These are phyloP conservation scores for Argopecten irradians DNA, from an alignment of 1,140 invertebrate genomes.

Conservation along the genomic window DNA sequence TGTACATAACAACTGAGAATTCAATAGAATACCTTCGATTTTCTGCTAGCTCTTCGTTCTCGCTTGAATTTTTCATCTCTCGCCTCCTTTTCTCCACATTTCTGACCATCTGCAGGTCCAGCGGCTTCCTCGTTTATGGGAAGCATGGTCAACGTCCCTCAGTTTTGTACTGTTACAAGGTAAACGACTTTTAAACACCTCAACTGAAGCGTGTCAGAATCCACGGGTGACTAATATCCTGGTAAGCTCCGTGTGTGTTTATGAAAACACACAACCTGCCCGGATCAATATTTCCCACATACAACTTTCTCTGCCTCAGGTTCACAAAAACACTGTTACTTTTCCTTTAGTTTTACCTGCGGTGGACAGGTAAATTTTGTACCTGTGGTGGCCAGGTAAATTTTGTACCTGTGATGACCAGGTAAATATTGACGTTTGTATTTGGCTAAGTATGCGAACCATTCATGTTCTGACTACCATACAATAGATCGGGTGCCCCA, in stretches of 20 bases:
- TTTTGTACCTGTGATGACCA: neutral
- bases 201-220: neutral
- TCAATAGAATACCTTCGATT: neutral
- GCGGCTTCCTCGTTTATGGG: neutral
- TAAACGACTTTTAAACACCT: neutral
- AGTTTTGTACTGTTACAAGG: neutral
- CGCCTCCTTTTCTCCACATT: neutral
- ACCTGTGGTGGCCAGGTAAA: neutral
- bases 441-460: neutral
- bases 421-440: neutral
- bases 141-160: neutral
- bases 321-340: neutral
- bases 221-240: neutral
- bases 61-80: constrained; percentile 9
- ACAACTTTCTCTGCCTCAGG: neutral
- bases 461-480: neutral
- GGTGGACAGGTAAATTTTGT: neutral
- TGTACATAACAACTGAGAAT: neutral
- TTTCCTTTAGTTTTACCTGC: neutral
- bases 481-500: no score
- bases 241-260: neutral
- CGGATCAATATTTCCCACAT: neutral
- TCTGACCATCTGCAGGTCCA: neutral
- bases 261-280: neutral
- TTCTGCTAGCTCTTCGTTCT: neutral